phyloP scores from a whole-genome alignment of 2,113 vertebrate genomes.

The Tragelaphus imberbis region DNA sequence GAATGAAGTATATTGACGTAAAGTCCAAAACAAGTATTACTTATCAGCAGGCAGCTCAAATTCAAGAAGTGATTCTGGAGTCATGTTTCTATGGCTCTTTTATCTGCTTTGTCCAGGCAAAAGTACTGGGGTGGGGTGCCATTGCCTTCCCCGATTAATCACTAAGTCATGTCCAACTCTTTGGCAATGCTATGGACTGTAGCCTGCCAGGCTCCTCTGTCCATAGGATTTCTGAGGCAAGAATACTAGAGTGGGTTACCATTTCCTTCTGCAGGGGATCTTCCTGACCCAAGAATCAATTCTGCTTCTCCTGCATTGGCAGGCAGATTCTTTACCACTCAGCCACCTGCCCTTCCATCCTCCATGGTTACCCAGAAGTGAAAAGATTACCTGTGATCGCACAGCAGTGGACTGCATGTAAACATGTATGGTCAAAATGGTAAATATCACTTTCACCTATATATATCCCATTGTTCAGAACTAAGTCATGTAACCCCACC shows the following conservation, averaged over 20 bases:
- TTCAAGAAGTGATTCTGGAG: neutral
- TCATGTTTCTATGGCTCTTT: neutral
- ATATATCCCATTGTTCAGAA: neutral
- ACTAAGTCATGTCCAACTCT: no score
- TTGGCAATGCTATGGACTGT: neutral
- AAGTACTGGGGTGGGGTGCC: no score
- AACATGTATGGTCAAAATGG: neutral
- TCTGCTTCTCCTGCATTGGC: neutral
- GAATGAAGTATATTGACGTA: neutral
- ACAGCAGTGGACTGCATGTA: rapidly evolving
- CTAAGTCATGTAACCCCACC: neutral
- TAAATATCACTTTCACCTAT: neutral
- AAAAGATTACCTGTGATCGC: neutral
- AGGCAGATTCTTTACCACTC: neutral
- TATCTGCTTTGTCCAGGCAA: no score
- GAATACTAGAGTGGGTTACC: neutral
- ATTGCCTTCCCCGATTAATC: no score
- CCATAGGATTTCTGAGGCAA: neutral
- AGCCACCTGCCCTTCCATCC: neutral
- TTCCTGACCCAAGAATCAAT: neutral
- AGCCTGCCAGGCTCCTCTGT: neutral
- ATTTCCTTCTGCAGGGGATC: neutral
- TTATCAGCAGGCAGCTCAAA: neutral
- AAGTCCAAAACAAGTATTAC: neutral
- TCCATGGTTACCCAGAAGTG: neutral